A percentile compares a stretch with the other conserved stretches of the same genome.
These are phyloP conservation scores for Drosophila neocordata DNA, from an alignment of 1,140 invertebrate genomes.

Conservation along the genomic window DNA sequence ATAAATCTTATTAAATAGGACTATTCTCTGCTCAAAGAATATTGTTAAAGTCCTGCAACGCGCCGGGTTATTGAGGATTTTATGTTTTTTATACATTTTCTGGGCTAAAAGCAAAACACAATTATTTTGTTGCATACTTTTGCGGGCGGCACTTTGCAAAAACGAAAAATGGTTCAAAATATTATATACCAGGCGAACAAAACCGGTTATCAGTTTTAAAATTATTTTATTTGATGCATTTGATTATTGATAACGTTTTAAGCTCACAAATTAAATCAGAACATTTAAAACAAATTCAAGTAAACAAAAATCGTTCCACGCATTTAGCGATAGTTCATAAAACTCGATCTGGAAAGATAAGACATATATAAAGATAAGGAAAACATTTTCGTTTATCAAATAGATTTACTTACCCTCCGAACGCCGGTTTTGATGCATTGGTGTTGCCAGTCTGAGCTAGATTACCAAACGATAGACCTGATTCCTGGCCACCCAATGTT, in stretches of 20 bases:
- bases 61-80: too few relatives aligned
- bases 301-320: background rate
- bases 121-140: too few relatives aligned
- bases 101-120: too few relatives aligned
- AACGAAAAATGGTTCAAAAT: too few relatives aligned
- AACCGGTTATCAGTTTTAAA: too few relatives aligned
- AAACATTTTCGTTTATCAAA: background rate
- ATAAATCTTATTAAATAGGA: too few relatives aligned
- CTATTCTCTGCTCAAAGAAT: too few relatives aligned
- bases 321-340: slow-evolving; percentile 47
- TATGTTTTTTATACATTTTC: too few relatives aligned
- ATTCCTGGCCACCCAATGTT: slow-evolving; percentile 84
- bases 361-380: background rate
- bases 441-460: slow-evolving; percentile 83
- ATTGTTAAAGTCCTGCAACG: too few relatives aligned
- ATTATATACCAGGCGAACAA: too few relatives aligned
- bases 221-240: slow-evolving; percentile 4
- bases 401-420: slow-evolving; percentile 82
- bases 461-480: slow-evolving; percentile 84
- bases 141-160: too few relatives aligned
- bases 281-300: background rate
- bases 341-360: slow-evolving; percentile 41
- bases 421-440: slow-evolving; percentile 74
- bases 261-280: background rate
- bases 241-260: background rate